Percentiles rank a stretch among this genome's conserved stretches.
Evolutionary conservation across 2,888 invertebrate genomes (phyloP).

Genomic region (Barypeithes pellucidus): DNA sequence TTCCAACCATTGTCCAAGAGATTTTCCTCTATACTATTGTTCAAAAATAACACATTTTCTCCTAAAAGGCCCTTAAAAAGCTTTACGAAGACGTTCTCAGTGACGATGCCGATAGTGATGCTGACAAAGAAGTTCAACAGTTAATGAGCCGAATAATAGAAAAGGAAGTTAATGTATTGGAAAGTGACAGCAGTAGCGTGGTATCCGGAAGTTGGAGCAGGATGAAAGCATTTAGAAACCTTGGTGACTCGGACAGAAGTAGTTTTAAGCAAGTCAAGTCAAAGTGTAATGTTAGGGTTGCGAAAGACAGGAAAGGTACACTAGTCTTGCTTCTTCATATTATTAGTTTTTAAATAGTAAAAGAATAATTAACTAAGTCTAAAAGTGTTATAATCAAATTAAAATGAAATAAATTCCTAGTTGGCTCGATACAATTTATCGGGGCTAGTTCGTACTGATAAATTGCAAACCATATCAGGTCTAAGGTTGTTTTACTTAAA

Average conservation of each 20-base stretch:
- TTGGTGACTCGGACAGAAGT: conserved; percentile 54
- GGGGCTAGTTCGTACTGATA: no score
- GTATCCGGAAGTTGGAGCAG: conserved; percentile 76
- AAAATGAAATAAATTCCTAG: no score
- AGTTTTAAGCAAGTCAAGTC: conserved; percentile 59
- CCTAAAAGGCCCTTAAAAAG: conserved; percentile 66
- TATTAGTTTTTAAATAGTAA: no score
- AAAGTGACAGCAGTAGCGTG: conserved; percentile 67
- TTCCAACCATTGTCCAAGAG: conserved; percentile 16
- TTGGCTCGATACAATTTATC: no score
- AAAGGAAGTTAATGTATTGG: conserved; percentile 54
- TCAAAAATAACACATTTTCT: conserved; percentile 58
- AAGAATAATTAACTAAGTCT: no score
- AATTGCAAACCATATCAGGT: no score
- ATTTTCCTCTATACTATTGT: background rate
- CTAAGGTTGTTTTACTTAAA: no score
- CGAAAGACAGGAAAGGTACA: conserved; percentile 68
- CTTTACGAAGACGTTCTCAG: conserved; percentile 71
- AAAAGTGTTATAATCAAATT: no score
- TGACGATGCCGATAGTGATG: conserved; percentile 71
- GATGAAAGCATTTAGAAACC: conserved; percentile 70
- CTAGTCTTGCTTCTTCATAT: conserved; percentile 15
- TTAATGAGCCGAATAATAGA: conserved; percentile 70
- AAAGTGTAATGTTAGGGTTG: conserved; percentile 59
- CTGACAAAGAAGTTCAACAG: conserved; percentile 77